Conservation (phyloP, 2,113 vertebrate species). For the Pterophyllum scalare region DNA sequence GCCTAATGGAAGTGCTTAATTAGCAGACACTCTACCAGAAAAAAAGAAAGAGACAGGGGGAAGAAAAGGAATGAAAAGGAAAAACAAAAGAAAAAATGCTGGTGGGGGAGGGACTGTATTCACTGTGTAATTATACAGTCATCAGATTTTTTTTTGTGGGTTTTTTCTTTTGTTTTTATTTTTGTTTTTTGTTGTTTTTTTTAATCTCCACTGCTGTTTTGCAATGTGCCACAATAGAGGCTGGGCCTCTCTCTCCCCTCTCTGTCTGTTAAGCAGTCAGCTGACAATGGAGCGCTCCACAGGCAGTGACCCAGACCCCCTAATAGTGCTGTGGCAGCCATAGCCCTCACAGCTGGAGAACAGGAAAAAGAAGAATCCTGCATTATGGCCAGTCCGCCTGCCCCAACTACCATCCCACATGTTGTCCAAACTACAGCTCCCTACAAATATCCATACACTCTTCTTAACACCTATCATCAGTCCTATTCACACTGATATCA, state of each 20-base stretch:
- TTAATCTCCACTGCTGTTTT: constrained; percentile 60
- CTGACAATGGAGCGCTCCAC: constrained; percentile 74
- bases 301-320: constrained; percentile 73
- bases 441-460: constrained; percentile 7
- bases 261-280: constrained; percentile 67
- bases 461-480: constrained; percentile 40
- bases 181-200: constrained; percentile 24
- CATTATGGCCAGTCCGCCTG: constrained; percentile 43
- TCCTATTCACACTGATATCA: constrained; percentile 24
- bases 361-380: constrained; percentile 69
- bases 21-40: constrained; percentile 83
- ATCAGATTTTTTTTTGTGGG: constrained; percentile 46
- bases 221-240: constrained; percentile 70
- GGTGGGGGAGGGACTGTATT: constrained; percentile 66
- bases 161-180: too few relatives aligned
- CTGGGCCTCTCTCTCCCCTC: constrained; percentile 57
- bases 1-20: constrained; percentile 87
- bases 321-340: constrained; percentile 71
- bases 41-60: constrained; percentile 52
- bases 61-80: constrained; percentile 69
- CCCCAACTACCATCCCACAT: constrained; percentile 5
- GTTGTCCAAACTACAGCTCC: constrained; percentile 25
- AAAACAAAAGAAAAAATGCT: constrained; percentile 53
- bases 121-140: constrained; percentile 79
- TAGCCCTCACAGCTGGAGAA: constrained; percentile 70